phyloP scores from a whole-genome alignment of 2,113 vertebrate species.

The Pseudorectes ferrugineus region DNA sequence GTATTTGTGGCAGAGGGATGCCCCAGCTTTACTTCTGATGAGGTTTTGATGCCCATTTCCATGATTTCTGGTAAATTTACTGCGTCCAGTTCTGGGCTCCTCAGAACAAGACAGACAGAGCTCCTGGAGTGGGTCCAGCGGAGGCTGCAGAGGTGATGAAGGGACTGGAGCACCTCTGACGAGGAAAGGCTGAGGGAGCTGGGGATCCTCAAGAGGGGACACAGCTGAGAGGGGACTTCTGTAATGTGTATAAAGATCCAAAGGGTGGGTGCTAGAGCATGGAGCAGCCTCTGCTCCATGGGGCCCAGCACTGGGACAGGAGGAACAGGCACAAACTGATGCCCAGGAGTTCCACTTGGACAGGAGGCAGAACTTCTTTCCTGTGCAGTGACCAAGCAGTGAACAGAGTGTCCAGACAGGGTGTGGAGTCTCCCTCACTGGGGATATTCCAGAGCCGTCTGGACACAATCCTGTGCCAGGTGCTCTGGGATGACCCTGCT shows the following conservation, averaged over 20 bases:
- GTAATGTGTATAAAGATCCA: neutral
- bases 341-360: neutral
- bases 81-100: fast-evolving
- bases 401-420: too few species aligned
- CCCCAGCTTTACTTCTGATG: fast-evolving
- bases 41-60: neutral
- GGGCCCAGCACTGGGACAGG: fast-evolving
- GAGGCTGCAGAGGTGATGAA: neutral
- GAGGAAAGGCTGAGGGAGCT: neutral
- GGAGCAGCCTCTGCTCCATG: neutral
- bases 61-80: neutral
- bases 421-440: too few species aligned
- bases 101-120: neutral
- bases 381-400: too few species aligned
- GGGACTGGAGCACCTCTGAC: neutral
- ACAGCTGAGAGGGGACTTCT: neutral
- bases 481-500: neutral
- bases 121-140: fast-evolving
- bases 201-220: neutral
- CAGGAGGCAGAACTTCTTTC: neutral
- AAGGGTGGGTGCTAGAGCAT: neutral
- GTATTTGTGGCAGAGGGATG: fast-evolving
- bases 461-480: neutral
- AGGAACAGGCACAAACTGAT: neutral
- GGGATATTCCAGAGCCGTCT: neutral